Base-by-base conservation (phyloP, 2,888 invertebrate species). In the Laothoe populi region DNA sequence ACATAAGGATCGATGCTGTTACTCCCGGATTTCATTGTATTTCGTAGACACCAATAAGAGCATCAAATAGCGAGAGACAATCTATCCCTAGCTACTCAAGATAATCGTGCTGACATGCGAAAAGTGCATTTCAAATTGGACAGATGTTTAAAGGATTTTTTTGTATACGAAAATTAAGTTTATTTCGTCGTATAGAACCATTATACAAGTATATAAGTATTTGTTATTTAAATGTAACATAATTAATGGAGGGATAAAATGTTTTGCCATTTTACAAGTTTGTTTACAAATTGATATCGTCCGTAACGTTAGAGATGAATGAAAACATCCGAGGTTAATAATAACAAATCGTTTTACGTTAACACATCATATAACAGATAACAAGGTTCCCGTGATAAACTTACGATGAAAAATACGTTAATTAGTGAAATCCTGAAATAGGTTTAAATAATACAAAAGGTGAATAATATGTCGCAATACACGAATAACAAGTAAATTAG, bases 241-340 rank as follows among this genome's bases (percentile, higher is more conserved):
- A n/a, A n/a, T 42, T 42, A 16, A 42, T 42, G n/a, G 16, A 4
- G 16, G 16, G 16, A 16, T 42, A 7, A 16, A 42, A 42, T 16
- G 16, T 16, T 42, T n/a, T 16, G 13, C 42, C 16, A n/a, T 4
- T 19, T 44, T 44, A 44, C 31, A 53, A 35, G 53, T 26, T 53
- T 53, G 5, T 53, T 53, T 53, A 53, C 53, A 53, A 35, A 35
- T 7, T 11, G 53, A 35, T 53, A 53, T 35, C 31, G 13, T 23
- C 13, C 24, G 23, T 23, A 24, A 46, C 13, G 46, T 23, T 24
- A 11, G 4, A 19, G 31, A 21, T 53, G 53, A 53, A 53, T 53
- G 53, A 53, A 53, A 53, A 53, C 53, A 53, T 53, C 53, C 35
- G 35, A 53, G 35, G 53, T 53, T 35, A 35, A 19, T 31, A 31